Conservation (phyloP, 2,888 invertebrate genomes). For the Callimorpha dominula region DNA sequence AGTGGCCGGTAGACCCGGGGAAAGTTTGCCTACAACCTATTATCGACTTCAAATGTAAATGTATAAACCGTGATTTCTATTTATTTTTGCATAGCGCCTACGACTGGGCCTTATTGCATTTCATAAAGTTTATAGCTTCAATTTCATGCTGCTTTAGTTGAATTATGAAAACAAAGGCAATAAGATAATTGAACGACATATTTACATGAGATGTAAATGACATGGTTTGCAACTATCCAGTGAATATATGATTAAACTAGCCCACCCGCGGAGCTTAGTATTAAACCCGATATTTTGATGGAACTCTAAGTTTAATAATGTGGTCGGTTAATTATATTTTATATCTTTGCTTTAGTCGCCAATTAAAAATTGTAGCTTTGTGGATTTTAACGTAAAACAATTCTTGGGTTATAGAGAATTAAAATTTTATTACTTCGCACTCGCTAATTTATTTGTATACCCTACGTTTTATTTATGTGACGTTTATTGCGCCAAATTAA, state of each 20-base stretch:
- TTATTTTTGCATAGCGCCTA: conserved; percentile 26
- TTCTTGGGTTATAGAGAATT: conserved; percentile 27
- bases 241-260: conserved; percentile 47
- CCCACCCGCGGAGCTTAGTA: conserved; percentile 56
- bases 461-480: conserved; percentile 35
- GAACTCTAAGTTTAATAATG: conserved; percentile 31
- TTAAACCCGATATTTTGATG: conserved; percentile 35
- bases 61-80: conserved; percentile 49
- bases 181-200: conserved; percentile 47
- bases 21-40: conserved; percentile 45
- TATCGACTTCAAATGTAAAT: conserved; percentile 54
- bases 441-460: conserved; percentile 26
- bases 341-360: conserved; percentile 23
- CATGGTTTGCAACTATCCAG: conserved; percentile 54
- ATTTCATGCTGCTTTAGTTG: conserved; percentile 36
- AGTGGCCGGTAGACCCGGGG: conserved; percentile 40
- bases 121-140: conserved; percentile 22
- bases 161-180: conserved; percentile 42
- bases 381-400: conserved; percentile 27
- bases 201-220: conserved; percentile 56
- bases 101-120: conserved; percentile 2
- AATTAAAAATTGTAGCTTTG: conserved; percentile 26
- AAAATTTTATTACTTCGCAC: conserved; percentile 33
- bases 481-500: conserved; percentile 38
- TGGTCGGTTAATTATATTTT: conserved; percentile 3